Evolutionary conservation across 2,113 vertebrate genomes (phyloP).

Genomic region (Labeo rohita): DNA sequence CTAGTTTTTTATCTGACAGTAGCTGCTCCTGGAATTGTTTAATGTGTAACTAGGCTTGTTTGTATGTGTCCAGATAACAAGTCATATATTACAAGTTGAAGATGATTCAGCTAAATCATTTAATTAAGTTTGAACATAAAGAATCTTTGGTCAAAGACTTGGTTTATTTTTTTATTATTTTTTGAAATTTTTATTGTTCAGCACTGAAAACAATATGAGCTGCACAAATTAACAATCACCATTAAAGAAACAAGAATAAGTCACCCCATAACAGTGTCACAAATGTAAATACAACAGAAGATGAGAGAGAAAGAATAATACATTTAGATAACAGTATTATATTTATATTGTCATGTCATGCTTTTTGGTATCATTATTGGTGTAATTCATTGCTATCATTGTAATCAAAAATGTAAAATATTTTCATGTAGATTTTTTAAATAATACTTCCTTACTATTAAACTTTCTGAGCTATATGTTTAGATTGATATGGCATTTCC

Average conservation of each 20-base stretch:
- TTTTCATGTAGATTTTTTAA: neutral
- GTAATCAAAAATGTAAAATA: neutral
- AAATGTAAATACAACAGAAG: neutral
- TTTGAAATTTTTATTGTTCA: neutral
- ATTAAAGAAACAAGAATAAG: neutral
- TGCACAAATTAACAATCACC: neutral
- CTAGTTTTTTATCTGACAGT: neutral
- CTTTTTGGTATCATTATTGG: neutral
- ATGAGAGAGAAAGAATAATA: neutral
- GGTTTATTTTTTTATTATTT: neutral
- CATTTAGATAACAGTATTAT: neutral
- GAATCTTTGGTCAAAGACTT: neutral
- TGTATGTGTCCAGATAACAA: neutral
- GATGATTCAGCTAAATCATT: neutral
- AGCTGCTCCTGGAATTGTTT: neutral
- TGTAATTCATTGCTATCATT: neutral
- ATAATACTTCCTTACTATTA: neutral
- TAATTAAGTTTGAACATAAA: neutral
- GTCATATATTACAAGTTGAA: neutral
- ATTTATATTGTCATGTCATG: neutral
- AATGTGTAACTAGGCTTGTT: neutral
- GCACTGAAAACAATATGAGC: neutral
- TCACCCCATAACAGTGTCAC: neutral
- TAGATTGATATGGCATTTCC: no score
- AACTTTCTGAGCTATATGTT: no score